Conservation (phyloP, 2,113 vertebrate genomes). For the Cyanoramphus novaezelandiae region DNA sequence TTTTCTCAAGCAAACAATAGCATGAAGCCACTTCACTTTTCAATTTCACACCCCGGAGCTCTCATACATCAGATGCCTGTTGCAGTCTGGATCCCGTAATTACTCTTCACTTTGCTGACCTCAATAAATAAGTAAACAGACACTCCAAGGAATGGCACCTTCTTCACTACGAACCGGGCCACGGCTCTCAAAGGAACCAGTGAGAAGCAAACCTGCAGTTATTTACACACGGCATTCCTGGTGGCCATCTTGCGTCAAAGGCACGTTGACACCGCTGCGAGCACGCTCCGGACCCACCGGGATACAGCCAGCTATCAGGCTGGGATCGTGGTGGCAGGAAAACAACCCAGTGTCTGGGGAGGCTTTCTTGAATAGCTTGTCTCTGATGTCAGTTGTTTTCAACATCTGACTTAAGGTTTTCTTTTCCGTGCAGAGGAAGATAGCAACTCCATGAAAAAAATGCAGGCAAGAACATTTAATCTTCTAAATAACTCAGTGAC, state of each 20-base stretch:
- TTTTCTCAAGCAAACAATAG: slow-evolving; percentile 63
- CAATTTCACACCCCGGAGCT: slow-evolving; percentile 72
- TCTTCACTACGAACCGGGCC: background rate
- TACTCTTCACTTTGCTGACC: slow-evolving; percentile 60
- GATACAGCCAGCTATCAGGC: background rate
- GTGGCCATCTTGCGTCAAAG: background rate
- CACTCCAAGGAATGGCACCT: slow-evolving; percentile 27
- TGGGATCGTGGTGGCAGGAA: background rate
- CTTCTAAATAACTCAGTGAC: background rate
- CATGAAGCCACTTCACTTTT: slow-evolving; percentile 62
- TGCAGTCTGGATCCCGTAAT: slow-evolving; percentile 52
- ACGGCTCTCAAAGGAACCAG: background rate
- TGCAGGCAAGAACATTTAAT: background rate
- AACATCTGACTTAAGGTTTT: background rate
- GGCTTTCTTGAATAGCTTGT: background rate
- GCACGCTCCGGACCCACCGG: background rate
- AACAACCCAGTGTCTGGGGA: background rate
- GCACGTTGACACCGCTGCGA: background rate
- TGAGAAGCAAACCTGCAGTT: slow-evolving; percentile 9
- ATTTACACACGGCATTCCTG: slow-evolving; percentile 35
- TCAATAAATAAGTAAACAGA: slow-evolving; percentile 61
- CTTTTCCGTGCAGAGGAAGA: background rate
- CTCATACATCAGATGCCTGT: slow-evolving; percentile 52
- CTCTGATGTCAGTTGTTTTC: background rate
- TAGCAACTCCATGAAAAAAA: background rate